Conservation (phyloP, 2,113 vertebrate species). For the Salvator merianae region DNA sequence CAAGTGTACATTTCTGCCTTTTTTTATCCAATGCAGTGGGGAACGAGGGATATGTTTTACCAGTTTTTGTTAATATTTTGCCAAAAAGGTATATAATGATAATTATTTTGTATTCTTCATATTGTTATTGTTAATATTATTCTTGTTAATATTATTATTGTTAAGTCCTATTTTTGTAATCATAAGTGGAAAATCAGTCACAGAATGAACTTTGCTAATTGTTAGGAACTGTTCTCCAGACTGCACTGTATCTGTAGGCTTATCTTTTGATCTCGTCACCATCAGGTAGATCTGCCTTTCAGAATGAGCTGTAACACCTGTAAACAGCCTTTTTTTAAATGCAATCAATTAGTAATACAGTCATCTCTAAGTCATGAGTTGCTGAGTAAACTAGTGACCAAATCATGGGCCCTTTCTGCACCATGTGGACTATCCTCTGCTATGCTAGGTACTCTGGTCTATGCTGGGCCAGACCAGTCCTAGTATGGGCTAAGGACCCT, state of each 20-base stretch:
- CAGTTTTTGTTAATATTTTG: constrained; percentile 64
- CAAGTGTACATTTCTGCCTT: constrained; percentile 54
- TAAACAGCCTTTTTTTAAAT: not conserved
- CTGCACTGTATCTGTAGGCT: not conserved
- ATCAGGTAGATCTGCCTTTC: not conserved
- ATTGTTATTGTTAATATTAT: constrained; percentile 48
- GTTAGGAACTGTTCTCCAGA: not conserved
- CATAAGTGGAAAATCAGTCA: constrained; percentile 44
- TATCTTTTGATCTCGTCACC: not conserved
- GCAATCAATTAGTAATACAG: not conserved
- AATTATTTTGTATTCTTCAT: constrained; percentile 66
- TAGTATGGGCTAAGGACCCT: no score
- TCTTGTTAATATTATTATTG: constrained; percentile 55
- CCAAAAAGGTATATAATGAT: constrained; percentile 54
- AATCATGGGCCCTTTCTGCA: no score
- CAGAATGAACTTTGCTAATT: constrained; percentile 11
- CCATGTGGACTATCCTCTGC: no score
- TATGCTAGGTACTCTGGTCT: no score
- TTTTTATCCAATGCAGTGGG: constrained; percentile 34
- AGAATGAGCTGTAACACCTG: not conserved
- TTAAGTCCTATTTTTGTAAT: constrained; percentile 66
- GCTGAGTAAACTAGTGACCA: not conserved
- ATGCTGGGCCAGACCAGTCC: no score
- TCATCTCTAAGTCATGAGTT: not conserved
- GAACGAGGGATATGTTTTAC: constrained; percentile 4